Base-by-base conservation (phyloP, 2,888 invertebrate species). In the Teleiodes luculella region DNA sequence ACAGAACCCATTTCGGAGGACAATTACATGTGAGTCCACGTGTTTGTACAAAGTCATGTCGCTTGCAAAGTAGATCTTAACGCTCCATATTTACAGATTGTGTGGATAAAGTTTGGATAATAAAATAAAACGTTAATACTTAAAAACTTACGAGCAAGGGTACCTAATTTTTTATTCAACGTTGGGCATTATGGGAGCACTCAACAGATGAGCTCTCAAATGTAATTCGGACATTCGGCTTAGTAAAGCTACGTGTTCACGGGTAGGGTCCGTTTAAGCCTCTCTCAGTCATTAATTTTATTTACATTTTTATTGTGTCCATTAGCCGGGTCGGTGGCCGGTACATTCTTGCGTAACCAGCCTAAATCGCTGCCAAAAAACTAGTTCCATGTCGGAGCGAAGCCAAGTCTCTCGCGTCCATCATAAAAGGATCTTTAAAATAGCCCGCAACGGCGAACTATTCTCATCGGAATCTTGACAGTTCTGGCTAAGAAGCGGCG, bases 281-380 rank as follows among this genome's bases (percentile, higher is more conserved):
- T 68, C 63, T 70, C 71, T 67, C 65, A 64, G 64, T 75, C 77
- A 77, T 80, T 76, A 79, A 78, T 75, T 78, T 78, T 82, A 84
- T 83, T 83, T 80, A 78, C 78, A 78, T 80, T 80, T 76, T 82
- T 78, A 80, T 78, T 74, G 69, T 73, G 68, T 70, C 74, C 78
- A 83, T 82, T 80, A 79, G 68, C 67, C 74, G 68, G 80, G 80
- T 80, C 82, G 78, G 76, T 82, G 84, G 78, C 83, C 83, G 80
- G 76, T 76, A 76, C 75, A 76, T 76, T 72, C 69, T 87, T 88
- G 79, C 85, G 82, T 78, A 87, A 87, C 76, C 78, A 67, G 67
- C 72, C 70, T 65, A 79, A 83, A 85, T 82, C 80, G 74, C 69
- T 76, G 83, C 80, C 78, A 84, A 86, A 85, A 87, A 86, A 86